Evolutionary conservation across 1,140 invertebrate species (phyloP), one percentile per base, ranked within the genome.

Genomic region (Bombus superbus): DNA sequence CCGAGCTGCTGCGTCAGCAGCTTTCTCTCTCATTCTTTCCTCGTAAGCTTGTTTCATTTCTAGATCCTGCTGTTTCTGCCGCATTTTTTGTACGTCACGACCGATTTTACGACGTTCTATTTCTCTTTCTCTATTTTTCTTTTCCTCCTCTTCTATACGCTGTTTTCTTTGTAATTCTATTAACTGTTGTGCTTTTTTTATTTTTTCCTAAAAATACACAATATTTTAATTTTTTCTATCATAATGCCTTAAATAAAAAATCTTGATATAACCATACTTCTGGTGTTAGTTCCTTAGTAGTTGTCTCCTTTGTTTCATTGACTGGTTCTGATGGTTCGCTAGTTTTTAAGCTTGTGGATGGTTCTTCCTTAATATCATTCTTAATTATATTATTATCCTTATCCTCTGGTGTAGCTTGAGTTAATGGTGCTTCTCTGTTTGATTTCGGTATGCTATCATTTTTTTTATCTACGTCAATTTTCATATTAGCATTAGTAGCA

Each of bases 381-480:
- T 97, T 91, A 89, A 98, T 91, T 78, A 98, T 97, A 53, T 95
- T 95, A 1, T 97, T 91, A 93, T 97, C 98, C 40, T 98, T 97
- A 94, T 98, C 98, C n/a, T 9, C 98, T 97, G 18, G 98, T 94
- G 81, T 96, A 97, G 95, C 98, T 98, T 10, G 96, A 96, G 18
- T 6, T 35, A 68, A 32, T 22, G 69, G 35, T 57, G 69, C 42
- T 66, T 87, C 85, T 73, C 32, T 10, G 62, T 76, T 59, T 75
- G 88, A 35, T n/a, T 82, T 72, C n/a, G 69, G 38, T 73, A 69
- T 47, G 4, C 47, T 85, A 42, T 81, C 32, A 66, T 62, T 87
- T 80, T 76, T 62, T 32, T 82, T 18, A 35, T 81, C 64, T 82
- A 64, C 22, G 35, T 47, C 69, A 76, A 69, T 38, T 35, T 73